Base-by-base conservation (phyloP, 2,888 invertebrate genomes). In the Conops quadrifasciatus region DNA sequence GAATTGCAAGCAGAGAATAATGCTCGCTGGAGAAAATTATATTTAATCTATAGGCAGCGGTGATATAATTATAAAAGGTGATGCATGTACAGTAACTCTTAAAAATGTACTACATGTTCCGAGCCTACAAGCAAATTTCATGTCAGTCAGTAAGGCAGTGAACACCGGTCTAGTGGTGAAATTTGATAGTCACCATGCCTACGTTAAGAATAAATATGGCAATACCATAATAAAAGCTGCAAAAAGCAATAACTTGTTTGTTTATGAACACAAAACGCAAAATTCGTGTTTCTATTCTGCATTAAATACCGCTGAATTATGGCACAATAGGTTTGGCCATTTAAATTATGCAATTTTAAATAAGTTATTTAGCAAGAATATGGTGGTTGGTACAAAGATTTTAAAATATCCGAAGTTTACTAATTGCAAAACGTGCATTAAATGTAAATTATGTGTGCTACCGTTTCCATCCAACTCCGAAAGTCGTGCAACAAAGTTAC, bases 121-220 rank as follows among this genome's bases (percentile, higher is more conserved):
- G 7, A 56, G 51, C 15, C 62, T 77, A 51, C 71, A 72, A 30
- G 67, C 72, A 19, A 76, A 77, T 43, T 77, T 77, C 30, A 62
- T 75, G 36, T 77, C 75, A 11, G 67, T 77, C 1, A 72, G 72
- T 19, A 77, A 74, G 69, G 71, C 72, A 19, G 51, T 71, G 15
- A 73, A 73, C 64, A 63, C 64, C 26, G 72, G 71, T 15, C 59
- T 66, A 11, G 16, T 26, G 9, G 62, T 74, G 43, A 45, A 66
- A 3, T 74, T 75, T 51, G 56, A 67, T 1, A 49, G 47, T 15
- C 49, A 68, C 4, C 9, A 15, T 73, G 72, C 71, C 2, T 19
- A 36, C 45, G 68, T 71, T 7, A 73, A 30, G 63, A 47, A 72
- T 28, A 58, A 53, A 45, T 43, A 68, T 21, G 66, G 60, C 28